These are phyloP conservation scores for Drosophila obscura DNA, from an alignment of 1,140 invertebrate species.

Conservation along the genomic window DNA sequence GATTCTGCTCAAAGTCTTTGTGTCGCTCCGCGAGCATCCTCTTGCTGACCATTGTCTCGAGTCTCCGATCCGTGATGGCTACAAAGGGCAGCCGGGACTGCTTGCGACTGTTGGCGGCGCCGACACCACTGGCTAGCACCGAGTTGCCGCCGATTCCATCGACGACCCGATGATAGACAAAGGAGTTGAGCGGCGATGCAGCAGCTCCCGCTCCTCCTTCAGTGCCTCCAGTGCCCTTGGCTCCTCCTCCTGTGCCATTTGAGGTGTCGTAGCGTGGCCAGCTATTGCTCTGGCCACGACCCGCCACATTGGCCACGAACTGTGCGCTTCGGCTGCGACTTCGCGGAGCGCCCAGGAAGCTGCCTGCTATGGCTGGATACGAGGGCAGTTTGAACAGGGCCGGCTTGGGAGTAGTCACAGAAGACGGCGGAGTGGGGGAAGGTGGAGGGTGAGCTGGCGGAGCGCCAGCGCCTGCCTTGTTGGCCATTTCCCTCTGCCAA, in stretches of 20 bases:
- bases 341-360: conserved; percentile 67
- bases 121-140: conserved; percentile 17
- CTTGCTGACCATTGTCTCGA: conserved; percentile 56
- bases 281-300: conserved; percentile 53
- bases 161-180: conserved; percentile 78
- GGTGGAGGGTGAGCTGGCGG: no score
- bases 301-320: conserved; percentile 72
- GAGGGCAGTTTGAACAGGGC: conserved; percentile 67
- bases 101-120: conserved; percentile 57
- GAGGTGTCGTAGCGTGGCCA: conserved; percentile 23
- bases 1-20: conserved; percentile 82
- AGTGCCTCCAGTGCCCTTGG: conserved; percentile 2
- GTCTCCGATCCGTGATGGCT: conserved; percentile 76
- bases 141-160: conserved; percentile 44
- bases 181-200: conserved; percentile 63
- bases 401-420: conserved; percentile 49
- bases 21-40: conserved; percentile 61
- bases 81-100: conserved; percentile 77
- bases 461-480: conserved; percentile 15
- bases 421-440: background rate
- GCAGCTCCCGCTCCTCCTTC: background rate
- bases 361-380: conserved; percentile 67
- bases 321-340: conserved; percentile 74
- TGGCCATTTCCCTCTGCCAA: conserved; percentile 59
- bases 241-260: conserved; percentile 15